These are phyloP conservation scores for Laticauda colubrina DNA, from an alignment of 2,113 vertebrate genomes.

Conservation along the genomic window DNA sequence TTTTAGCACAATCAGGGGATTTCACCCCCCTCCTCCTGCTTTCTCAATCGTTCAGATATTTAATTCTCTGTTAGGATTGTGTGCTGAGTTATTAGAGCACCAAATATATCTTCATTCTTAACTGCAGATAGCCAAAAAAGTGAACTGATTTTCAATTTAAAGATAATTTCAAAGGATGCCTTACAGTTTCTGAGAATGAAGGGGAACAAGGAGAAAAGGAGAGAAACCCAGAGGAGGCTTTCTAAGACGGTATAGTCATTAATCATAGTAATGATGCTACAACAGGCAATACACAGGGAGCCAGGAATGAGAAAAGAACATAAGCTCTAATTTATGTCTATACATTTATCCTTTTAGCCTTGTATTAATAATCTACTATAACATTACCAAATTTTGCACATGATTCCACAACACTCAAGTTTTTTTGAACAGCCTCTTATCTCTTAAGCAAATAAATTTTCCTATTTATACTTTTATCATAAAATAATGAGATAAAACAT, in stretches of 20 bases:
- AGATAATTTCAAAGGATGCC: constrained; percentile 12
- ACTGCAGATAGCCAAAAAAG: not conserved
- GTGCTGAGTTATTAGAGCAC: constrained; percentile 6
- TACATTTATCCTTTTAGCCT: constrained; percentile 25
- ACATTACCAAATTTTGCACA: constrained; percentile 26
- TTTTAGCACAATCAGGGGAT: constrained; percentile 31
- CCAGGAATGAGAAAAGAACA: constrained; percentile 34
- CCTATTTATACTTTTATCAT: constrained; percentile 52
- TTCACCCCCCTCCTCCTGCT: not conserved
- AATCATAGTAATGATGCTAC: constrained; percentile 42
- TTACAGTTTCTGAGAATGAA: not conserved
- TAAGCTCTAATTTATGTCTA: constrained; percentile 41
- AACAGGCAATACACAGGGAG: constrained; percentile 28
- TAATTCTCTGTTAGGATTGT: not conserved
- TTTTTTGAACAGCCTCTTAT: constrained; percentile 36
- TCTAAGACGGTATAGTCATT: constrained; percentile 22
- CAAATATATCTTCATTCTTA: not conserved
- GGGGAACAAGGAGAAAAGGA: not conserved
- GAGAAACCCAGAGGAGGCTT: not conserved
- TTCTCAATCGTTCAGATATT: not conserved
- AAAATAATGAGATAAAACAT: constrained; percentile 51
- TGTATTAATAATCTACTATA: constrained; percentile 31
- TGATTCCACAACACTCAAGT: constrained; percentile 21
- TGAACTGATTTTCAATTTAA: constrained; percentile 11
- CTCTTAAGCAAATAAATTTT: constrained; percentile 49